Percentiles rank a stretch among this genome's conserved stretches.
phyloP scores from a whole-genome alignment of 2,888 invertebrate genomes.

The Papilio demoleus region DNA sequence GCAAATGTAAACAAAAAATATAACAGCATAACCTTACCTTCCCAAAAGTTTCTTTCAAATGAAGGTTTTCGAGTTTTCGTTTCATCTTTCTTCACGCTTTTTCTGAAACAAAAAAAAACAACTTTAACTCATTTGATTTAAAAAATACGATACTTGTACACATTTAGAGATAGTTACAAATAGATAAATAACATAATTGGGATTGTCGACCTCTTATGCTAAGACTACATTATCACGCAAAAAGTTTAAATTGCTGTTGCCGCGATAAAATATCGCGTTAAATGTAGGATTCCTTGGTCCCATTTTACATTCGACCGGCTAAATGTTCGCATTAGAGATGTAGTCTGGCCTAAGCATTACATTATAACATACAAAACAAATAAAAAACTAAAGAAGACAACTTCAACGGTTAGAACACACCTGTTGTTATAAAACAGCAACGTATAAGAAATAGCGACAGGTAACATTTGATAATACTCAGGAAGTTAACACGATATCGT shows the following conservation, averaged over 20 bases:
- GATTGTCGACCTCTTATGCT: no score
- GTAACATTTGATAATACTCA: slow-evolving; percentile 17
- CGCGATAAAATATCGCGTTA: no score
- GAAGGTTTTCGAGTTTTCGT: slow-evolving; percentile 68
- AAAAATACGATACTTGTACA: no score
- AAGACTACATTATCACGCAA: no score
- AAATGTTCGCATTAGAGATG: no score
- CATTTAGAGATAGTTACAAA: no score
- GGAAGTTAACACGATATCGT: neutral
- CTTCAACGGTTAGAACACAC: slow-evolving; percentile 29
- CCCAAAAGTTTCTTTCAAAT: slow-evolving; percentile 74
- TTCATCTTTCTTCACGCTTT: slow-evolving; percentile 62
- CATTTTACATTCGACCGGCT: no score
- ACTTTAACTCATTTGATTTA: slow-evolving; percentile 20
- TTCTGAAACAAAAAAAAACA: slow-evolving; percentile 65
- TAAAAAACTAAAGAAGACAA: neutral
- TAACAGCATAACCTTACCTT: slow-evolving; percentile 56
- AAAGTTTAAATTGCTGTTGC: no score
- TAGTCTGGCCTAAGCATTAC: no score
- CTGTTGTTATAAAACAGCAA: slow-evolving; percentile 12
- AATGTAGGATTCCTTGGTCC: no score
- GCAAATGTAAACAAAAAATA: neutral
- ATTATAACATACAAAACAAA: neutral
- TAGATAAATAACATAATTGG: no score
- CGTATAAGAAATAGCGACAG: slow-evolving; percentile 11